Percentiles rank a stretch among this genome's conserved stretches.
phyloP scores from a whole-genome alignment of 2,797 vertebrate genomes.

The Amazona finschi region DNA sequence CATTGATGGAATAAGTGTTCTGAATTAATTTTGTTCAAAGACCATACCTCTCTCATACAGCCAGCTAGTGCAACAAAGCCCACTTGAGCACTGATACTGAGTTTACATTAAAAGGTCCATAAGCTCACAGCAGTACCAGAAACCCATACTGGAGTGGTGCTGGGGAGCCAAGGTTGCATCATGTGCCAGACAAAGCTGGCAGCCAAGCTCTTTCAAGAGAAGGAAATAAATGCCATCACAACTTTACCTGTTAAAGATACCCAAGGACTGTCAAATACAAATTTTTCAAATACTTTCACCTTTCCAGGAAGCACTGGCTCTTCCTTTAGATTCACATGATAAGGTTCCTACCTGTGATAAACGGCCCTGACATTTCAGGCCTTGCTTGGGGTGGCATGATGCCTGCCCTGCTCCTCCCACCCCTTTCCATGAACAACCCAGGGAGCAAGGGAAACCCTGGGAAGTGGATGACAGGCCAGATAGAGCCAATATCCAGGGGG shows the following conservation, averaged over 20 bases:
- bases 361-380: not conserved
- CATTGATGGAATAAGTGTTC: not conserved
- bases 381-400: not conserved
- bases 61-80: not conserved
- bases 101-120: not conserved
- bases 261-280: not conserved
- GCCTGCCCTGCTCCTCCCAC: not conserved
- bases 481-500: fast-evolving
- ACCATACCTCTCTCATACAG: not conserved
- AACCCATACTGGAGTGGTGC: not conserved
- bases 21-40: not conserved
- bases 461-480: not conserved
- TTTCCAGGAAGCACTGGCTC: not conserved
- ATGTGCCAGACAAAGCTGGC: not conserved
- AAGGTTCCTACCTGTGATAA: not conserved
- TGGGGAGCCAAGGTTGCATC: not conserved
- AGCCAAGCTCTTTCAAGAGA: not conserved
- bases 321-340: not conserved
- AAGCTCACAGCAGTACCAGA: not conserved
- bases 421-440: not conserved
- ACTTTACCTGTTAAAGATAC: not conserved
- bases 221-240: not conserved
- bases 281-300: not conserved
- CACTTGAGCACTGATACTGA: not conserved
- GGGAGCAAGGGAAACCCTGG: not conserved